phyloP scores from a whole-genome alignment of 2,888 invertebrate genomes.

The Endomychus coccineus region DNA sequence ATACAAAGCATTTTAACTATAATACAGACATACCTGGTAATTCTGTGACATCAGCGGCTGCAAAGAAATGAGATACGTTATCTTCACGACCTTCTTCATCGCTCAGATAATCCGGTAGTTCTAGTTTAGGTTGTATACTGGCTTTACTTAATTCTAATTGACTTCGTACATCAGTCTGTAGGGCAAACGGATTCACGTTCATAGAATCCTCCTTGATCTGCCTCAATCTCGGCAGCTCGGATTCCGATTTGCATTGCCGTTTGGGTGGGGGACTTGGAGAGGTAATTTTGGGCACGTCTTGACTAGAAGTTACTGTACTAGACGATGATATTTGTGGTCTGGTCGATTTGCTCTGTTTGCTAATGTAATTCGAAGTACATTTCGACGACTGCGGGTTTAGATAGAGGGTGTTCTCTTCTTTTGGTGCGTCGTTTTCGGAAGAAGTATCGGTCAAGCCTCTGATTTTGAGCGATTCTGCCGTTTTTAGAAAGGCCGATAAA shows the following conservation, averaged over 20 bases:
- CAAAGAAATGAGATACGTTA: slow-evolving; percentile 30
- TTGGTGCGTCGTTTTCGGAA: slow-evolving; percentile 37
- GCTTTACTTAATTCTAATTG: slow-evolving; percentile 28
- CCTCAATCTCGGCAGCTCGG: slow-evolving; percentile 29
- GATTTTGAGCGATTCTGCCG: slow-evolving; percentile 72
- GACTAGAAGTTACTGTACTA: slow-evolving; percentile 41
- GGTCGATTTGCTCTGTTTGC: slow-evolving; percentile 23
- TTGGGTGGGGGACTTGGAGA: slow-evolving; percentile 33
- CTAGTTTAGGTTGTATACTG: slow-evolving; percentile 57
- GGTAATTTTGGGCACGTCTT: slow-evolving; percentile 30
- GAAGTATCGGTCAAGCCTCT: slow-evolving; percentile 68
- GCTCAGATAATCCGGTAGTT: slow-evolving; percentile 64
- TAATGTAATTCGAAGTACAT: slow-evolving; percentile 1
- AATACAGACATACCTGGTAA: slow-evolving; percentile 24
- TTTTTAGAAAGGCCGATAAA: slow-evolving; percentile 65
- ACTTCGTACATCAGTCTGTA: slow-evolving; percentile 29
- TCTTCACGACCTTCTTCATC: slow-evolving; percentile 52
- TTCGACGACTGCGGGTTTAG: slow-evolving; percentile 30
- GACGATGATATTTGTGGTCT: slow-evolving; percentile 33
- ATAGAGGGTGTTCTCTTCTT: slow-evolving; percentile 42
- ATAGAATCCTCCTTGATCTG: slow-evolving; percentile 28
- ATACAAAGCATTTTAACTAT: neutral
- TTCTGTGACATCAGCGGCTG: slow-evolving; percentile 32
- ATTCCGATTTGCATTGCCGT: slow-evolving; percentile 32
- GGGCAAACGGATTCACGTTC: slow-evolving; percentile 36